These are phyloP conservation scores for Salvelinus alpinus DNA, from an alignment of 2,113 vertebrate genomes.

Conservation along the genomic window DNA sequence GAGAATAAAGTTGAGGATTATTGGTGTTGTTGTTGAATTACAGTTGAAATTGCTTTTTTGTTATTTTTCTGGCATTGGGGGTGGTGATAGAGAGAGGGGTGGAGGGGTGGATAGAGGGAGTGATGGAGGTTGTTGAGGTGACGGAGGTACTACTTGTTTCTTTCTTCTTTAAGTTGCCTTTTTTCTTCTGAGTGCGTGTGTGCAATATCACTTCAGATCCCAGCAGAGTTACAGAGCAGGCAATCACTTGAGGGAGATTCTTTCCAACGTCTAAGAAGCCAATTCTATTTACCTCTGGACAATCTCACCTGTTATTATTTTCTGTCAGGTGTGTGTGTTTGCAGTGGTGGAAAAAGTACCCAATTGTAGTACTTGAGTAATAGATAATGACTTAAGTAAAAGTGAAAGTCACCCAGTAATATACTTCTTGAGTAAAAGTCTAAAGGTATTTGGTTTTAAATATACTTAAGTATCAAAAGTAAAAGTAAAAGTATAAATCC, in stretches of 20 bases:
- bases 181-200: conserved; percentile 6
- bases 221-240: conserved; percentile 28
- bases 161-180: conserved; percentile 19
- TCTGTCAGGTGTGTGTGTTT: not conserved
- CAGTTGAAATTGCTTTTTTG: conserved; percentile 53
- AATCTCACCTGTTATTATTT: conserved; percentile 24
- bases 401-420: too few relatives aligned
- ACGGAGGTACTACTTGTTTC: conserved; percentile 17
- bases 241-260: conserved; percentile 25
- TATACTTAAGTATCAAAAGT: too few relatives aligned
- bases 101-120: not conserved
- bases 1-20: conserved; percentile 24
- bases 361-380: too few relatives aligned
- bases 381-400: too few relatives aligned
- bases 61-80: conserved; percentile 4
- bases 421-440: too few relatives aligned
- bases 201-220: conserved; percentile 35
- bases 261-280: conserved; percentile 27
- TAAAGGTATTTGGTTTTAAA: too few relatives aligned
- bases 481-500: not conserved
- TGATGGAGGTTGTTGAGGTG: conserved; percentile 16
- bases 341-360: not conserved
- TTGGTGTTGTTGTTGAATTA: conserved; percentile 35
- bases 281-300: conserved; percentile 25
- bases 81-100: not conserved